A percentile compares a stretch with the other conserved stretches of the same genome.
Conservation (phyloP, 2,888 invertebrate genomes). For the Salticus scenicus region DNA sequence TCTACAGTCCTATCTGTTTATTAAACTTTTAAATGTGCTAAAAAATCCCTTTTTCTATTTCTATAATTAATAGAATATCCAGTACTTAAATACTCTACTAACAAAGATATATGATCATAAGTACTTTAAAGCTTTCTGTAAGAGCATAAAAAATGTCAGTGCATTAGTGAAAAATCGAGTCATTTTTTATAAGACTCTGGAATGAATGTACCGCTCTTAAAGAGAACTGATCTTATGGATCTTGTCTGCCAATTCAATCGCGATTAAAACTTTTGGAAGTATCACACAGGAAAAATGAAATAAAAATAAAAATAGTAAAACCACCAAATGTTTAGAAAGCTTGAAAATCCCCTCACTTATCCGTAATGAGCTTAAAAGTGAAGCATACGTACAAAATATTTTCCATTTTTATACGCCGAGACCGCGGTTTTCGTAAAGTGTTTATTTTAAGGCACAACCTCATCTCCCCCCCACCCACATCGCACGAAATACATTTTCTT, state of each 20-base stretch:
- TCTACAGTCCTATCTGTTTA: too few species aligned
- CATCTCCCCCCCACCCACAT: conserved; percentile 22
- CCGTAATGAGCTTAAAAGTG: background rate
- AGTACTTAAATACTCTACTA: too few species aligned
- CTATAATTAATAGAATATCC: too few species aligned
- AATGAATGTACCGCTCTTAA: background rate
- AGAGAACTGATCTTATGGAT: background rate
- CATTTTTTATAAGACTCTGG: background rate
- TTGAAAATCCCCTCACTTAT: background rate
- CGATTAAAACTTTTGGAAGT: background rate
- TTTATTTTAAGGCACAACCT: conserved; percentile 42
- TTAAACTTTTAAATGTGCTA: too few species aligned
- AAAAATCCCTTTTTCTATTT: too few species aligned
- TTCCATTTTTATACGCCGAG: conserved; percentile 11
- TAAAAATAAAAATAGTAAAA: background rate
- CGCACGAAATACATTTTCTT: background rate
- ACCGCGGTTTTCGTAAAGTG: conserved; percentile 36
- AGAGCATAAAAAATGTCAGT: too few species aligned
- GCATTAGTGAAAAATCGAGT: too few species aligned
- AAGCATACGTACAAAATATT: background rate
- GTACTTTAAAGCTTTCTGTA: too few species aligned
- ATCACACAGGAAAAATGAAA: background rate
- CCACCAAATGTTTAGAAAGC: background rate
- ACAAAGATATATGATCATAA: too few species aligned
- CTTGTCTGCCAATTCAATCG: background rate